Evolutionary conservation across 2,797 vertebrate species (phyloP).

Genomic region (Chiroxiphia lanceolata): DNA sequence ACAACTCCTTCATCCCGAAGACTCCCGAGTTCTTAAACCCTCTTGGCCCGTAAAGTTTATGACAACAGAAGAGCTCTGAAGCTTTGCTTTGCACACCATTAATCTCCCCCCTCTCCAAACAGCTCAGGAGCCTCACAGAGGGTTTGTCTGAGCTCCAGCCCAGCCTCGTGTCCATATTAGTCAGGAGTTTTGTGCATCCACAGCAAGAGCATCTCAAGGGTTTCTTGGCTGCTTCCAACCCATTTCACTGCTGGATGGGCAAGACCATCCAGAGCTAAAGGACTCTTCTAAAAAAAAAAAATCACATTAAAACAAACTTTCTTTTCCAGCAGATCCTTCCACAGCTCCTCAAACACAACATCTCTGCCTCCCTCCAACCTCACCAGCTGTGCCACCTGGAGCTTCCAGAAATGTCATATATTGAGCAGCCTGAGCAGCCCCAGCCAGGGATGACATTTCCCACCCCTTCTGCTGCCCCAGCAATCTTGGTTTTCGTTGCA

Average conservation of each 20-base stretch:
- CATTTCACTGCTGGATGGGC: neutral
- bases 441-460: neutral
- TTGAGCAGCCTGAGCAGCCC: neutral
- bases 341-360: neutral
- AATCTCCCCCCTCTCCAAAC: neutral
- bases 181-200: neutral
- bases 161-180: neutral
- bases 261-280: neutral
- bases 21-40: neutral
- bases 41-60: neutral
- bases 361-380: neutral
- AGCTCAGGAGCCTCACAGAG: neutral
- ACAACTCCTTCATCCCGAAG: neutral
- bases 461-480: neutral
- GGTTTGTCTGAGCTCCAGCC: neutral
- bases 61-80: neutral
- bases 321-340: neutral
- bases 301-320: neutral
- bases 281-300: neutral
- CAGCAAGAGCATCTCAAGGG: neutral
- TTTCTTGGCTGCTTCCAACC: neutral
- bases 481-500: neutral
- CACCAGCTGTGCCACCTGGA: neutral
- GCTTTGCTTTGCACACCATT: neutral
- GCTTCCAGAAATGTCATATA: neutral